A percentile compares a stretch with the other conserved stretches of the same genome.
These are phyloP conservation scores for Anarrhichthys ocellatus DNA, from an alignment of 2,113 vertebrate species.

Conservation along the genomic window DNA sequence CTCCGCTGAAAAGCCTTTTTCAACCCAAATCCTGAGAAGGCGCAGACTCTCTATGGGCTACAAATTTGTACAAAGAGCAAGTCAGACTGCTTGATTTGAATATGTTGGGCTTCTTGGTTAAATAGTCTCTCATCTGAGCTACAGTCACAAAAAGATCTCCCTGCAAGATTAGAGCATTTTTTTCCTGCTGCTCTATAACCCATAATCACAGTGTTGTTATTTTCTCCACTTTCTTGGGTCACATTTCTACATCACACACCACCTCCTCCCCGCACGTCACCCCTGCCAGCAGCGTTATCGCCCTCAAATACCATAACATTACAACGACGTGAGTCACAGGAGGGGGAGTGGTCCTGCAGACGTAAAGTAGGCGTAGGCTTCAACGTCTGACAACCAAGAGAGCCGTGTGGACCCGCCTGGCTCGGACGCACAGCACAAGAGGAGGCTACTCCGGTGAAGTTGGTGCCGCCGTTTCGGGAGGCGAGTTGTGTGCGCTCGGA, in stretches of 20 bases:
- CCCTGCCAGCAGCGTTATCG: conserved; percentile 6
- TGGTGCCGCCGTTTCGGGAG: background rate
- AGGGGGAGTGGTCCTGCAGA: conserved; percentile 49
- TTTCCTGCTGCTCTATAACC: conserved; percentile 6
- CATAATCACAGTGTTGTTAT: background rate
- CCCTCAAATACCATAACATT: conserved; percentile 36
- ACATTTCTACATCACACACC: background rate
- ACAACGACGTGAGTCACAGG: conserved; percentile 53
- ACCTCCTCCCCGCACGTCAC: background rate
- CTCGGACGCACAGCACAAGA: conserved; percentile 18
- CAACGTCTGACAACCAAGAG: conserved; percentile 50
- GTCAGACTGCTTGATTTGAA: conserved; percentile 26
- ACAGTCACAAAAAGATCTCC: background rate
- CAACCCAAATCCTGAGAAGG: conserved; percentile 46
- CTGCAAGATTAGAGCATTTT: background rate
- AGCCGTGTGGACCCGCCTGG: conserved; percentile 5
- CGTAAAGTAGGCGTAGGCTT: conserved; percentile 56
- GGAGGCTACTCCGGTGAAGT: conserved; percentile 52
- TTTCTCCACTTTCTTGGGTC: background rate
- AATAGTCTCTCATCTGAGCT: conserved; percentile 5
- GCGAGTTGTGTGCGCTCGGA: conserved; percentile 30
- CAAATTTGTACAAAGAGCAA: conserved; percentile 25
- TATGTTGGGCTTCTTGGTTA: conserved; percentile 13
- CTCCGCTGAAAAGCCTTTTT: conserved; percentile 55
- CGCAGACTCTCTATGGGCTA: conserved; percentile 30